Percentiles rank a stretch among this genome's conserved stretches.
Evolutionary conservation across 2,113 vertebrate genomes (phyloP).

Genomic region (Hyla sarda): DNA sequence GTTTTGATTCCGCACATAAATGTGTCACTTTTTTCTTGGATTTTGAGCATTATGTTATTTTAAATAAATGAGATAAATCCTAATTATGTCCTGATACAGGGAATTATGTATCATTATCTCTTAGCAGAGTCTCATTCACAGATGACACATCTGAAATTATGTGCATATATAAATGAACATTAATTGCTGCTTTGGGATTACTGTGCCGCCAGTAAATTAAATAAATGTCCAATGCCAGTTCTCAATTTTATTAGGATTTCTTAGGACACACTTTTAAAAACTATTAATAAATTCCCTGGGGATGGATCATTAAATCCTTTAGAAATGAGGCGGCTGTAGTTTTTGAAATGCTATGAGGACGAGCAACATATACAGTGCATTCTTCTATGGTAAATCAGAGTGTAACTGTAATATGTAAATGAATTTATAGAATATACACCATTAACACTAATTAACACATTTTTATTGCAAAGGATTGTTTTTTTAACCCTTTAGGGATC

Average conservation of each 20-base stretch:
- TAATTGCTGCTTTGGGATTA: slow-evolving; percentile 27
- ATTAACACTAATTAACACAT: neutral
- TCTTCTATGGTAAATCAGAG: neutral
- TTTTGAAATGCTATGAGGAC: neutral
- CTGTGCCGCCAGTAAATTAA: slow-evolving; percentile 6
- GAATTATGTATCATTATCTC: slow-evolving; percentile 12
- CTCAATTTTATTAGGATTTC: slow-evolving; percentile 22
- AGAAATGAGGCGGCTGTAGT: neutral
- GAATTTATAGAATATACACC: neutral
- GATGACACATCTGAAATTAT: slow-evolving; percentile 15
- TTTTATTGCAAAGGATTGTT: neutral
- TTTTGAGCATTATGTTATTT: neutral
- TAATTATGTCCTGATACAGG: neutral
- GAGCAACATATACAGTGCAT: neutral
- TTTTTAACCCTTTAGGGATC: too few relatives aligned
- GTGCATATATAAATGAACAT: slow-evolving; percentile 2
- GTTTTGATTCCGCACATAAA: neutral
- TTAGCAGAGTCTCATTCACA: slow-evolving; percentile 3
- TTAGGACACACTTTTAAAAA: neutral
- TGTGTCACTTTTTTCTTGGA: neutral
- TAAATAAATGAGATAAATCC: neutral
- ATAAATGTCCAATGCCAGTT: slow-evolving; percentile 9
- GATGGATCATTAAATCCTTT: neutral
- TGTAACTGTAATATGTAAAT: neutral
- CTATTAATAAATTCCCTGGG: neutral